phyloP scores from a whole-genome alignment of 1,140 invertebrate species.

The Carposina sasakii region DNA sequence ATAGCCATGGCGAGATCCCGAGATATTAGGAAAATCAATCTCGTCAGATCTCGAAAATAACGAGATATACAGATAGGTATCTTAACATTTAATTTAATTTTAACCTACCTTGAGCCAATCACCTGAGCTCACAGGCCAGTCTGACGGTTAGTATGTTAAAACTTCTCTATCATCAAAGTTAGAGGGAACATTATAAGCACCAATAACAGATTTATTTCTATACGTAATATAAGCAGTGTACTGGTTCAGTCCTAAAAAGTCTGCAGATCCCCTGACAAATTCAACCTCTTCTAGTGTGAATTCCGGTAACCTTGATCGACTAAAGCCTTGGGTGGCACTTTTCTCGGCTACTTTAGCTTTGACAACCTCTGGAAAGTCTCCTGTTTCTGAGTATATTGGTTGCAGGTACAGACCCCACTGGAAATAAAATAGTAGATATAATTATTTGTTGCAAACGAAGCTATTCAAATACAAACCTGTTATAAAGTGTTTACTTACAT shows the following conservation, averaged over 20 bases:
- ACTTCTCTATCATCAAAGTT: background rate
- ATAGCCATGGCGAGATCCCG: too few relatives aligned
- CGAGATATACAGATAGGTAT: too few relatives aligned
- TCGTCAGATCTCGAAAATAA: too few relatives aligned
- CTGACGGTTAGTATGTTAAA: too few relatives aligned
- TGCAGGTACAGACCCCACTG: background rate
- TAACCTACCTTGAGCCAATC: too few relatives aligned
- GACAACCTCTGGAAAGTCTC: conserved; percentile 73
- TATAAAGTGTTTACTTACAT: too few relatives aligned
- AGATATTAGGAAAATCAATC: too few relatives aligned
- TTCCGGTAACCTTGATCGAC: conserved; percentile 52
- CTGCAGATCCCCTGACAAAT: conserved; percentile 69
- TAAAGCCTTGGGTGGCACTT: conserved; percentile 48
- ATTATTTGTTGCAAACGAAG: background rate
- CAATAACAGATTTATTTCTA: background rate
- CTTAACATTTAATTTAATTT: too few relatives aligned
- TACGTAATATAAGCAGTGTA: background rate
- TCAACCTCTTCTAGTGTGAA: conserved; percentile 54
- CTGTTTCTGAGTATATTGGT: conserved; percentile 56
- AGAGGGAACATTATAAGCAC: background rate
- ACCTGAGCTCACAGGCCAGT: too few relatives aligned
- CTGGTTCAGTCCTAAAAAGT: conserved; percentile 56
- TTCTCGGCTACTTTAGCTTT: conserved; percentile 54
- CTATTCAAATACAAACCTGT: too few relatives aligned
- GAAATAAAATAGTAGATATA: background rate